These are phyloP conservation scores for Pangasius mekongensis DNA, from an alignment of 2,797 vertebrate genomes.

Conservation along the genomic window DNA sequence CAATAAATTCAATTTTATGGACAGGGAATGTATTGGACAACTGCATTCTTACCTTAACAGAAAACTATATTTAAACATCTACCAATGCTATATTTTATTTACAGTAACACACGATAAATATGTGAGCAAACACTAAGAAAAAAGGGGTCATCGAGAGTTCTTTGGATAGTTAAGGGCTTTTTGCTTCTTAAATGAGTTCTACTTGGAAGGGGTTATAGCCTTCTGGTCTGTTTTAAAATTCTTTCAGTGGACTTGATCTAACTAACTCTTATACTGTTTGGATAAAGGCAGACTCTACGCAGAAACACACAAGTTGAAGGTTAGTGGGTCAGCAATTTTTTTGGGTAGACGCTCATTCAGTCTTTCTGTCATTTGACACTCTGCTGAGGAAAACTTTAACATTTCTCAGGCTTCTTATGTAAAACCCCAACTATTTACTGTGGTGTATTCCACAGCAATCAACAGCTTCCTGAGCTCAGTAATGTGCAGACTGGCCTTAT, in stretches of 20 bases:
- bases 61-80: not conserved
- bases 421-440: conserved; percentile 55
- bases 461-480: conserved; percentile 52
- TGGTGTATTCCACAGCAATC: conserved; percentile 53
- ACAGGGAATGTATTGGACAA: not conserved
- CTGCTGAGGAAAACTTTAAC: not conserved
- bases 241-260: not conserved
- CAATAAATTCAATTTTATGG: not conserved
- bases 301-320: conserved; percentile 2
- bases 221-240: not conserved
- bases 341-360: not conserved
- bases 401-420: conserved; percentile 22
- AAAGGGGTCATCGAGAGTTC: not conserved
- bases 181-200: not conserved
- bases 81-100: not conserved
- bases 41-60: not conserved
- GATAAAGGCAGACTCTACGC: conserved; percentile 6
- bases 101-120: not conserved
- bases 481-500: conserved; percentile 54
- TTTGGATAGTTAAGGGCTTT: not conserved
- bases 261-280: not conserved
- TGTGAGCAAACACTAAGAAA: not conserved
- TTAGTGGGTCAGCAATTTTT: conserved; percentile 4
- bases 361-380: conserved; percentile 6
- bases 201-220: not conserved